These are phyloP conservation scores for Ceratitis capitata DNA, from an alignment of 1,140 invertebrate species.

Conservation along the genomic window DNA sequence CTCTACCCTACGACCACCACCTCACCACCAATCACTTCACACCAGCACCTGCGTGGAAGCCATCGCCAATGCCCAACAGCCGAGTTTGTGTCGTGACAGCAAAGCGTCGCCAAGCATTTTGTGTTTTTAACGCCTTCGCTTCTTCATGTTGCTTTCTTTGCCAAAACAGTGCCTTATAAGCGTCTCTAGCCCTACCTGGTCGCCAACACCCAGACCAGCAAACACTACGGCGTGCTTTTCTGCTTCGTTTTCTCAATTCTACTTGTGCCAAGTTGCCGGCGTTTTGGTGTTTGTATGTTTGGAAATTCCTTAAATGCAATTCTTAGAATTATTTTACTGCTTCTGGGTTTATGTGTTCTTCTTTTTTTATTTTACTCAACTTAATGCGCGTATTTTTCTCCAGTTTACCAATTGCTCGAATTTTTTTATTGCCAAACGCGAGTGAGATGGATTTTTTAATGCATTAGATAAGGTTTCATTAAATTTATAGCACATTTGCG, in stretches of 20 bases:
- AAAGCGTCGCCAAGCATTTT: background rate
- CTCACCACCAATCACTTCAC: background rate
- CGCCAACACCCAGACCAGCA: no score
- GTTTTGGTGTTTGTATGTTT: background rate
- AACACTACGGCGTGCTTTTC: no score
- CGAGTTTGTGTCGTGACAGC: background rate
- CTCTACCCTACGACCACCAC: background rate
- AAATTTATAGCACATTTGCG: background rate
- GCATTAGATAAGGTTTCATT: background rate
- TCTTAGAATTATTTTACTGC: background rate
- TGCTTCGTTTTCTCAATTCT: no score
- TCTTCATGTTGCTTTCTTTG: background rate
- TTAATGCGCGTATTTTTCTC: background rate
- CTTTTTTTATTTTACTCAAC: background rate
- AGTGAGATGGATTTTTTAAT: constrained; percentile 34
- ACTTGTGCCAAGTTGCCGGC: no score
- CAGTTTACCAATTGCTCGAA: background rate
- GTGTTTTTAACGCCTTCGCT: background rate
- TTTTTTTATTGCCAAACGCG: constrained; percentile 29
- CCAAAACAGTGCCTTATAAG: background rate
- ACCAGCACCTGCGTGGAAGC: background rate
- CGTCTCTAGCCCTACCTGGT: background rate
- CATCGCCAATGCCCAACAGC: background rate
- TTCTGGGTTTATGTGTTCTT: background rate
- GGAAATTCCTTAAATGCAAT: constrained; percentile 1